A percentile compares a stretch with the other conserved stretches of the same genome.
Evolutionary conservation across 2,888 invertebrate species (phyloP).

Genomic region (Caenorhabditis wallacei): DNA sequence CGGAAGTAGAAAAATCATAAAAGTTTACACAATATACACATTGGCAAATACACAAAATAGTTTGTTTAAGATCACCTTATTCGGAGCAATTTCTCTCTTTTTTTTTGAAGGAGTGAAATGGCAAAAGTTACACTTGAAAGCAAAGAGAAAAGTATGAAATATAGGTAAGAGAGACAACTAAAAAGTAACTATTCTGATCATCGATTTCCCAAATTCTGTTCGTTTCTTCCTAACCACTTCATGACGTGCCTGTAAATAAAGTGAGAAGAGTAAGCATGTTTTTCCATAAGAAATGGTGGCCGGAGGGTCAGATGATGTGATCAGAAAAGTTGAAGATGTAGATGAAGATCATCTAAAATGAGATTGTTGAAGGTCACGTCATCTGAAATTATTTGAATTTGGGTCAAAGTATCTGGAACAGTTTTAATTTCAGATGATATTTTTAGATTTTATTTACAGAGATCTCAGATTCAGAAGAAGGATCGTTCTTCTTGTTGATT

Average conservation of each 20-base stretch:
- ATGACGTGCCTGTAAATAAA: slow-evolving; percentile 43
- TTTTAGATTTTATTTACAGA: slow-evolving; percentile 9
- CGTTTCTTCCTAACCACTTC: slow-evolving; percentile 16
- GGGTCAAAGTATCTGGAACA: slow-evolving; percentile 23
- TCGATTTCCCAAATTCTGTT: slow-evolving; percentile 36
- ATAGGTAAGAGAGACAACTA: neutral
- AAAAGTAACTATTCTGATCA: slow-evolving; percentile 21
- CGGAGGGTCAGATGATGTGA: slow-evolving; percentile 39
- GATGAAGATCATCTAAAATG: slow-evolving; percentile 32
- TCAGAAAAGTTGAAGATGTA: slow-evolving; percentile 21
- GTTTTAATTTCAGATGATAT: neutral
- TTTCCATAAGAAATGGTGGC: slow-evolving; percentile 25
- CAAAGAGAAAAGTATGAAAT: neutral
- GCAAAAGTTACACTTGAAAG: slow-evolving; percentile 20
- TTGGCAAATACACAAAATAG: slow-evolving; percentile 1
- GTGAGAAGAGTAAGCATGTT: slow-evolving; percentile 39
- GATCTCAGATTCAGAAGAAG: neutral
- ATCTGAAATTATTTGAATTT: slow-evolving; percentile 10
- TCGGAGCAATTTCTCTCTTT: neutral
- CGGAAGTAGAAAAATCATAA: neutral
- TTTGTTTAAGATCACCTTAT: slow-evolving; percentile 23
- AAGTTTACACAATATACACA: neutral
- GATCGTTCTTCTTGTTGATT: no score
- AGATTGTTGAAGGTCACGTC: slow-evolving; percentile 25
- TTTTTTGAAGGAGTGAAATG: neutral